Conservation (phyloP, 2,797 vertebrate genomes). For the Austrolebias charrua region DNA sequence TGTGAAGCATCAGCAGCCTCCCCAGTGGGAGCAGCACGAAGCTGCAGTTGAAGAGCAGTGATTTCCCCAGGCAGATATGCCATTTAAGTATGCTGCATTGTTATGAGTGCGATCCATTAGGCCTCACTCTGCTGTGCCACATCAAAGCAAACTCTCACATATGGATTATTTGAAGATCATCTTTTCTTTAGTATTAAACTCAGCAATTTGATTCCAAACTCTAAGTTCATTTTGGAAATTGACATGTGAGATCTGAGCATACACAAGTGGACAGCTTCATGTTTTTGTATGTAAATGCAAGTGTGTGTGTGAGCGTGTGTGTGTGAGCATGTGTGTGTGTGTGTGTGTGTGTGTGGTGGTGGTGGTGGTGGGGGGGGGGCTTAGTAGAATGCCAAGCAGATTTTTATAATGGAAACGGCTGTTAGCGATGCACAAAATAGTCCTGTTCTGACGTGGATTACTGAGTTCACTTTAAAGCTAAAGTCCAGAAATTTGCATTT, state of each 20-base stretch:
- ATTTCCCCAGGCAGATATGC: slow-evolving; percentile 87
- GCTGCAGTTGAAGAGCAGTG: slow-evolving; percentile 81
- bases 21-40: slow-evolving; percentile 81
- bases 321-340: slow-evolving; percentile 13
- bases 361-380: slow-evolving; percentile 42
- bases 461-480: slow-evolving; percentile 57
- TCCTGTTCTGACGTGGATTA: slow-evolving; percentile 68
- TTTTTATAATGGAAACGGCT: slow-evolving; percentile 71
- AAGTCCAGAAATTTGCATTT: slow-evolving; percentile 11
- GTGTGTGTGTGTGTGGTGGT: slow-evolving; percentile 12
- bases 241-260: slow-evolving; percentile 27
- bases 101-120: slow-evolving; percentile 93
- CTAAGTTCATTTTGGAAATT: slow-evolving; percentile 40
- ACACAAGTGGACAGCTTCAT: slow-evolving; percentile 37
- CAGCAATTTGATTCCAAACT: slow-evolving; percentile 35
- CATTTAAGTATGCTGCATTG: slow-evolving; percentile 91
- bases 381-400: slow-evolving; percentile 72
- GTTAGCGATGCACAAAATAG: slow-evolving; percentile 50
- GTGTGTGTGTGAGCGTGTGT: slow-evolving; percentile 22
- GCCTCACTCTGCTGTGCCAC: slow-evolving; percentile 85
- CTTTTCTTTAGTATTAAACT: slow-evolving; percentile 18
- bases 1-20: slow-evolving; percentile 73
- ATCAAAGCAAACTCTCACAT: slow-evolving; percentile 90
- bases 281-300: slow-evolving; percentile 17
- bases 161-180: slow-evolving; percentile 86